Evolutionary conservation across 2,797 vertebrate species (phyloP).

Genomic region (Odontamblyopus rebecca): DNA sequence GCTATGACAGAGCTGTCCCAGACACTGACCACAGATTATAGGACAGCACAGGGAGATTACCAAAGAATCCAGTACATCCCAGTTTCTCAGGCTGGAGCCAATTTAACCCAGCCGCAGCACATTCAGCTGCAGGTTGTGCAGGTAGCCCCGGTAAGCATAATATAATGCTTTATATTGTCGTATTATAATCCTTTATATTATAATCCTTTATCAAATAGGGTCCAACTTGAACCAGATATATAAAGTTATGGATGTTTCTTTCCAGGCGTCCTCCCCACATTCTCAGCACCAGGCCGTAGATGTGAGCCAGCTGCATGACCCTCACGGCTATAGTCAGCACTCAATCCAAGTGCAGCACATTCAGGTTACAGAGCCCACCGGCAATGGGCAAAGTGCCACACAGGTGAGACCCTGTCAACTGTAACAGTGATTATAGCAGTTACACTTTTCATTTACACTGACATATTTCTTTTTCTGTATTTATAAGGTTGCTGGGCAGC

Average conservation of each 20-base stretch:
- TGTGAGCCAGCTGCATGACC: constrained; percentile 93
- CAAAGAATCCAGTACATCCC: constrained; percentile 98
- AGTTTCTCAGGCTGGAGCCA: constrained; percentile 85
- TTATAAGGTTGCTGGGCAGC: constrained; percentile 82
- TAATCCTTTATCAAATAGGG: neutral
- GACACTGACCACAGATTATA: constrained; percentile 92
- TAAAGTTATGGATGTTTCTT: neutral
- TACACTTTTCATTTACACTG: neutral
- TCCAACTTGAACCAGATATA: neutral
- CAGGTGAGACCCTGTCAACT: constrained; percentile 78
- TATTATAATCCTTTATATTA: neutral
- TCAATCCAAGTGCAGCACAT: constrained; percentile 98
- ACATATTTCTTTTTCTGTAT: neutral
- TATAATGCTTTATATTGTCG: too few relatives aligned
- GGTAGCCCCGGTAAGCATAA: constrained; percentile 85
- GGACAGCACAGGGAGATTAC: constrained; percentile 91
- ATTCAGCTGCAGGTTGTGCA: constrained; percentile 98
- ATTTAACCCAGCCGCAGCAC: constrained; percentile 88
- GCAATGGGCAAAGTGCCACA: constrained; percentile 66
- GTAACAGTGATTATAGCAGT: neutral
- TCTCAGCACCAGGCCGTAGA: constrained; percentile 94
- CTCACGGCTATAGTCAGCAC: constrained; percentile 92
- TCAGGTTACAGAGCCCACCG: constrained; percentile 87
- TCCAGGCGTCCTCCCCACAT: constrained; percentile 91
- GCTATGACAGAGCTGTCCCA: constrained; percentile 98